Base-by-base conservation (phyloP, 2,888 invertebrate species). In the Gymnosoma rotundatum region DNA sequence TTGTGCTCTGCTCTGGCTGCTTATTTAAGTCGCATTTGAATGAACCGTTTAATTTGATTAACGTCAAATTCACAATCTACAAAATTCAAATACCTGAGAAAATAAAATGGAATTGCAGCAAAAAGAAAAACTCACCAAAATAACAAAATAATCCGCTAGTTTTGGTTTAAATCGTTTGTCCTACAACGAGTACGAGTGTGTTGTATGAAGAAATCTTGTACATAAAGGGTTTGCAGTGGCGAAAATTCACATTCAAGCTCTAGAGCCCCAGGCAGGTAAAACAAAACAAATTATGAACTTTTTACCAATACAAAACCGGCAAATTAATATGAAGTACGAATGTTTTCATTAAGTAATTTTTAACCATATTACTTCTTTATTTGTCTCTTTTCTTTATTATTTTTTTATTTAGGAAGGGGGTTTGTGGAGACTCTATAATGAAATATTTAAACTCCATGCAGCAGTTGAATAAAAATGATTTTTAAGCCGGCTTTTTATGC, bases 41-140 rank as follows among this genome's bases (percentile, higher is more conserved):
- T 81, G 67, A 81, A 78, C 69, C 69, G 84, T 84, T 84, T 81
- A 81, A 84, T 84, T 81, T 84, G 84, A 84, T 84, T 84, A 84
- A 78, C 84, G 78, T 84, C 74, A 84, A 84, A 81, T 78, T 78
- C 64, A 4, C 52, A 66, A 79, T 73, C 64, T 58, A 56, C 63
- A 63, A 70, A 48, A 79, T 54, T 60, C 36, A 48, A 73, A 48
- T 52, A 64, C 75, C 72, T 81, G 64, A 81, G 81, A 72, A 76
- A 70, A 73, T 60, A 36, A 61, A 80, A 74, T 52, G 58, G 25
- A 67, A 60, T 66, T 73, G 54, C 25, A 69, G 42, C 61, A 48
- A 12, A 61, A 63, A 36, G 18, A 48, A 18, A 70, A 64, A 64
- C 32, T 45, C 48, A 69, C 21, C 66, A 38, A 58, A 58, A 58